Evolutionary conservation across 2,113 vertebrate genomes (phyloP), one percentile per base, ranked within the genome.

Genomic region (Baryphthengus martii): DNA sequence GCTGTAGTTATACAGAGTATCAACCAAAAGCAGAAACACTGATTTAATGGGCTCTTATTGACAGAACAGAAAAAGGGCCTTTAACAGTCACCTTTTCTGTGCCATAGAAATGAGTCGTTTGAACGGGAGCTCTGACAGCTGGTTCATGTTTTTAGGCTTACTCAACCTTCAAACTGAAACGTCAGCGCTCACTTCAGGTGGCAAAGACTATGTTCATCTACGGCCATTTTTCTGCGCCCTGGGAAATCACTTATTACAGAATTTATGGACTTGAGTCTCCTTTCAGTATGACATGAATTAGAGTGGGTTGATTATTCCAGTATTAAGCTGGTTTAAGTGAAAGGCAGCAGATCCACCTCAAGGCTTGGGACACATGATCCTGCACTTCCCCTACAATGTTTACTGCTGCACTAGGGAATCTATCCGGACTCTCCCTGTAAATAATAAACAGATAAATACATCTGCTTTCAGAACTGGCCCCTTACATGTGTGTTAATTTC

Each of bases 121-220:
- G 71, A 59, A 40, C 23, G 8, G n/a, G 18, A 61, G 55, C 44
- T 80, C 35, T 73, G 75, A 39, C 50, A 78, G 9, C 6, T 24
- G 0, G 1, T 9, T 39, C 7, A 20, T 15, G 9, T 10, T 13
- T 47, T 65, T 35, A n/a, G 21, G 47, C 8, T 66, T 26, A 44
- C n/a, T 58, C 49, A 44, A 31, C 55, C 18, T 12, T 13, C 15
- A 11, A 18, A 39, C 2, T 39, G 56, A 37, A 71, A 13, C 4
- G 35, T 14, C 52, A 2, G 1, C 25, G 14, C 77, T 73, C 40
- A 6, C 28, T 3, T 39, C 31, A 47, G 35, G 55, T 31, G 42
- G 49, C 28, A 76, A 62, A 39, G 44, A 21, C 2, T 2, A 10
- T 24, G 25, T 2, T n/a, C 50, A 56, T 3, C 56, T 56, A 10